phyloP scores from a whole-genome alignment of 2,797 vertebrate genomes.

The Myotis daubentonii region DNA sequence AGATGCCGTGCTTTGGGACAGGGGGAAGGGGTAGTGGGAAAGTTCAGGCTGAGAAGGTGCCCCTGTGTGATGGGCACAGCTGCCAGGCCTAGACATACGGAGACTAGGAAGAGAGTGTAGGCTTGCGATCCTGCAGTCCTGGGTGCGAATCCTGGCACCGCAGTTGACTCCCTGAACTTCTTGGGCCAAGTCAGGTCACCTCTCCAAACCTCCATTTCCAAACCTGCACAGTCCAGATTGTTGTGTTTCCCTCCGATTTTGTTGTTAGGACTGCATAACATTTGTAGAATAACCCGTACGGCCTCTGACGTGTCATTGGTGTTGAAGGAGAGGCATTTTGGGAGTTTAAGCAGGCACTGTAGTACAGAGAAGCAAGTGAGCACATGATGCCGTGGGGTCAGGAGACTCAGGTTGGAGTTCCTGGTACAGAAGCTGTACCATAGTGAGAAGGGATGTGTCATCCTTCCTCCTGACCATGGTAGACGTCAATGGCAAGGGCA shows the following conservation, averaged over 20 bases:
- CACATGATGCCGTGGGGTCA: accelerated
- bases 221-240: not conserved
- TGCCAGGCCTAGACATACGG: not conserved
- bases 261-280: not conserved
- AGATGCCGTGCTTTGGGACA: not conserved
- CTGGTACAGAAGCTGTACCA: not conserved
- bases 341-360: not conserved
- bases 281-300: not conserved
- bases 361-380: not conserved
- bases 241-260: not conserved
- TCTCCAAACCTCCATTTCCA: not conserved
- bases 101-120: not conserved
- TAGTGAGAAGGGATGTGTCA: not conserved
- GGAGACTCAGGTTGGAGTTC: not conserved
- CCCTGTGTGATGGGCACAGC: not conserved
- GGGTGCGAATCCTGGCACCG: not conserved
- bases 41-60: not conserved
- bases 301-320: not conserved
- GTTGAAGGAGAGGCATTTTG: not conserved
- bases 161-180: accelerated
- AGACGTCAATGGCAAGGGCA: no score
- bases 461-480: not conserved
- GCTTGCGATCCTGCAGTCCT: not conserved
- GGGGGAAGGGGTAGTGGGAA: not conserved
- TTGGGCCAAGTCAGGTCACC: not conserved